phyloP scores from a whole-genome alignment of 2,113 vertebrate species.

The Elephantulus edwardii region DNA sequence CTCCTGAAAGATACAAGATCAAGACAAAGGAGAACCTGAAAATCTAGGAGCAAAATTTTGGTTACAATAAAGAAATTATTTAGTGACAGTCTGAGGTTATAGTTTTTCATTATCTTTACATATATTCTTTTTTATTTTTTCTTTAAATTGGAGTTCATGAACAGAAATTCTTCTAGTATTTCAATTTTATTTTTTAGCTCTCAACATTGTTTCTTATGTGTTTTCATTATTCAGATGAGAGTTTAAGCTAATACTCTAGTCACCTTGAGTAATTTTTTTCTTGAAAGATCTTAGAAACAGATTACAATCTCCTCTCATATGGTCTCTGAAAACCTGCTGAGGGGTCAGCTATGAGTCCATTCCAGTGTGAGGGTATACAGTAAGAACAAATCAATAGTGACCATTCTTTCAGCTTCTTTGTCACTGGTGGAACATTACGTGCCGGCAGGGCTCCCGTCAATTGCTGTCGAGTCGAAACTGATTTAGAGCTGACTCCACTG shows the following conservation, averaged over 20 bases:
- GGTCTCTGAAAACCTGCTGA: too few species aligned
- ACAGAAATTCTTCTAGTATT: conserved; percentile 9
- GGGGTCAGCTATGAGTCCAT: too few species aligned
- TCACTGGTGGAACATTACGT: too few species aligned
- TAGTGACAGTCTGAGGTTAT: not conserved
- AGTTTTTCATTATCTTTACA: conserved; percentile 25
- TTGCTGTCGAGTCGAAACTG: too few species aligned
- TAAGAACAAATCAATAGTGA: too few species aligned
- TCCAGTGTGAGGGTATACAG: too few species aligned
- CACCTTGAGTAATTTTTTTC: conserved; percentile 5
- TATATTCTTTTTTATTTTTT: conserved; percentile 21
- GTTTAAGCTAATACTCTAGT: conserved; percentile 24
- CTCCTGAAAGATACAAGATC: conserved; percentile 42
- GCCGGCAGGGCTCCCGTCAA: too few species aligned
- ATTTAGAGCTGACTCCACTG: too few species aligned
- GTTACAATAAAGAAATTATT: conserved; percentile 8
- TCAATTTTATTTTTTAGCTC: conserved; percentile 37
- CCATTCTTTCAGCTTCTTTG: not conserved
- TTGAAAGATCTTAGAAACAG: conserved; percentile 18
- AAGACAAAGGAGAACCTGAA: conserved; percentile 36
- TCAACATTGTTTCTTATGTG: conserved; percentile 7
- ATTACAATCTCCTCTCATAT: too few species aligned
- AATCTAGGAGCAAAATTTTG: conserved; percentile 47
- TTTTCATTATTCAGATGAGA: conserved; percentile 32
- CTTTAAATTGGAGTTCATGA: not conserved